Percentiles rank a stretch among this genome's conserved stretches.
These are phyloP conservation scores for Dendrocincla tyrannina DNA, from an alignment of 2,797 vertebrate genomes.

Conservation along the genomic window DNA sequence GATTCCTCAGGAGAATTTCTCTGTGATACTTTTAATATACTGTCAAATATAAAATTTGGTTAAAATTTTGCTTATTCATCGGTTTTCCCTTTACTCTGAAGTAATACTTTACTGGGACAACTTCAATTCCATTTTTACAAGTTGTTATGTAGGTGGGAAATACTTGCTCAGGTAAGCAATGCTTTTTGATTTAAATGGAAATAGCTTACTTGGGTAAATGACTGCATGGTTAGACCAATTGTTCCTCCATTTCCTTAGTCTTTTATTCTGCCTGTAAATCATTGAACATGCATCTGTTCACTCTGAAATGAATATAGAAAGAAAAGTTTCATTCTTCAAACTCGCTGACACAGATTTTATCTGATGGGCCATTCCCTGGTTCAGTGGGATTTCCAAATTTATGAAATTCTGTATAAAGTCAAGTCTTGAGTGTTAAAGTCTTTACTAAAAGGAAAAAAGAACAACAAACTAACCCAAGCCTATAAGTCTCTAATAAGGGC, in stretches of 20 bases:
- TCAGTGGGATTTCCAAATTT: background rate
- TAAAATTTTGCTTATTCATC: conserved; percentile 7
- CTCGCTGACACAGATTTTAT: background rate
- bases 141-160: background rate
- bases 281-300: background rate
- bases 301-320: background rate
- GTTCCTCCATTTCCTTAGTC: conserved; percentile 9
- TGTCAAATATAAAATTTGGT: background rate
- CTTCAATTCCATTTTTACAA: background rate
- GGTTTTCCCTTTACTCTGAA: background rate
- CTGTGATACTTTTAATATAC: background rate
- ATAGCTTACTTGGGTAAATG: conserved; percentile 28
- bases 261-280: conserved; percentile 10
- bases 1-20: background rate
- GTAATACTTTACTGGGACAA: background rate
- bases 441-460: background rate
- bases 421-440: background rate
- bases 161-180: conserved; percentile 30
- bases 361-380: background rate
- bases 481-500: background rate
- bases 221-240: conserved; percentile 15
- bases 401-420: background rate
- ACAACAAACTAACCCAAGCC: background rate
- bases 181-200: conserved; percentile 47
- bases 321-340: background rate